Base-by-base conservation (phyloP, 2,113 vertebrate species). In the Brachionichthys hirsutus region DNA sequence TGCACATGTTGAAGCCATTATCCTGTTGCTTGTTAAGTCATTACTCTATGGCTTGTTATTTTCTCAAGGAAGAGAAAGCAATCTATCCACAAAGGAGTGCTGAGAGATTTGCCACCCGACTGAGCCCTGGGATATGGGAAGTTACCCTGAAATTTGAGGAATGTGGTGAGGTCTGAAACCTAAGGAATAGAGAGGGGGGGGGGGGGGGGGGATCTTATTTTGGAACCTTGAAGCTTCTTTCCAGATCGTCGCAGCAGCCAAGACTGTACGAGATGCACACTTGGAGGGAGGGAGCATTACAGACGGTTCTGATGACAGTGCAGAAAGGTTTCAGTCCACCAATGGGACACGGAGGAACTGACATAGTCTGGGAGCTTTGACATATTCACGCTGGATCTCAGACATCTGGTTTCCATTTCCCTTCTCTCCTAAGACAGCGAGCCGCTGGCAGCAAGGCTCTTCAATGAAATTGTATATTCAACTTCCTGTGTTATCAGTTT, bases 1-100 rank as follows among this genome's bases (percentile, higher is more conserved):
- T 51, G 62, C 87, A 86, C 89, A 90, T 90, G 89, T 44, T 89
- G 89, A 89, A 90, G 81, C 81, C 83, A 90, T 91, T 90, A 90
- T 86, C 84, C 84, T 82, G 80, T 84, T 87, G 89, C 86, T 89
- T 85, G 85, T 88, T 90, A 90, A 89, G 89, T 87, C 85, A 88
- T 91, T 90, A 90, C 86, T 87, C 85, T 80, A 70, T 84, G 80
- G 85, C 87, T 88, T 85, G 85, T 88, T 89, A 87, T 88, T 90
- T 89, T 91, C 88, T 80, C 87, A 88, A 87, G 83, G 85, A 78
- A 85, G 81, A 91, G 84, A 91, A 87, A 87, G 83, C 81, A 84
- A 85, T 86, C 86, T 80, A 78, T 89, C 82, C 82, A 81, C 82
- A 79, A 84, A 87, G 82, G 80, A 86, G 82, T 63, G 85, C 81